Base-by-base conservation (phyloP, 2,888 invertebrate genomes). In the Heteromurus nitidus region DNA sequence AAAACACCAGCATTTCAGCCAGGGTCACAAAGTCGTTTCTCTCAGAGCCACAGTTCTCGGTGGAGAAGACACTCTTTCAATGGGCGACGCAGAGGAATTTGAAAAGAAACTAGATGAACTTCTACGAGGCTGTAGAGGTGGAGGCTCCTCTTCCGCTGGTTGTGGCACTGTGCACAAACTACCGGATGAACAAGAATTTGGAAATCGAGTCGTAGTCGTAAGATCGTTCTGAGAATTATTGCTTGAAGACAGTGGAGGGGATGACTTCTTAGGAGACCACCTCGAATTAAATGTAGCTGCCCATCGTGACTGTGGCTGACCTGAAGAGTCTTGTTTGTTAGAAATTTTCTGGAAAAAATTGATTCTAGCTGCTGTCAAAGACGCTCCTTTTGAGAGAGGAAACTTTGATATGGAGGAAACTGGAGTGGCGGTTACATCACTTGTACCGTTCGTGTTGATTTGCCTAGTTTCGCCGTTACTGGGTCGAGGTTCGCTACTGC, bases 301-400 rank as follows among this genome's bases (percentile, higher is more conserved):
- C 79, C 82, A 76, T 50, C 67, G 58, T 53, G 77, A 72, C n/a
- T 70, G 79, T 44, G 50, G 18, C 5, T 53, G 53, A 5, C 60
- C 64, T 11, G 81, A 69, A 28, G 75, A 50, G 42, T 80, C 73
- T 53, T 77, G 72, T 50, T 47, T 55, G 62, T 31, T 28, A 36
- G 65, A 69, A 44, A 79, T 79, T 67, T 81, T 81, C 60, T 83
- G 83, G 62, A 85, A 85, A 55, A 85, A 85, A 30, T 74, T 72
- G 28, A 83, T 83, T 67, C 84, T 50, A 13, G 84, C 84, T 60
- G 84, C 84, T 13, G 83, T 85, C 47, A 85, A 55, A 2, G 84
- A 85, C 24, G 80, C 75, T 64, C 84, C 84, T 60, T 80, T 80
- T 16, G 84, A 75, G 28, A 47, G 67, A 7, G 69, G 26, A 31